A percentile compares a stretch with the other conserved stretches of the same genome.
Conservation (phyloP, 1,140 invertebrate species). For the Araneus ventricosus region DNA sequence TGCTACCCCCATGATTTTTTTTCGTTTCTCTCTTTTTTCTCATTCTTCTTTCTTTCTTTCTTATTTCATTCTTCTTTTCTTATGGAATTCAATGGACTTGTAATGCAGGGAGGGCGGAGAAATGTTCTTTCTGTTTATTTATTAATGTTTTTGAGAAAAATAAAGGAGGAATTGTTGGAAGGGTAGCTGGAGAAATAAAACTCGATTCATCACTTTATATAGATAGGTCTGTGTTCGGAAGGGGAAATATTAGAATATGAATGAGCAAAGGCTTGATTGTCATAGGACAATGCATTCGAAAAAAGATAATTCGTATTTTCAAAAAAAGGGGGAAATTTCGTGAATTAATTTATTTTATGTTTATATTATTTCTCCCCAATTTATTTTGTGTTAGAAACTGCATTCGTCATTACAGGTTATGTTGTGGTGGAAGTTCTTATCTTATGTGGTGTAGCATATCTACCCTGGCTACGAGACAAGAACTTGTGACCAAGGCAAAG, state of each 20-base stretch:
- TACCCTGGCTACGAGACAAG: too few relatives aligned
- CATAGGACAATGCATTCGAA: not conserved
- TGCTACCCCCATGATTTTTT: constrained; percentile 26
- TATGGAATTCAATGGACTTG: constrained; percentile 33
- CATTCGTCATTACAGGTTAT: too few relatives aligned
- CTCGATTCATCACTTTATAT: not conserved
- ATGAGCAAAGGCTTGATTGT: not conserved
- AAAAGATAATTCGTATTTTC: not conserved
- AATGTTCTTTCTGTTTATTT: constrained; percentile 45
- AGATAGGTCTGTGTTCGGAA: not conserved
- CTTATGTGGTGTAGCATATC: too few relatives aligned
- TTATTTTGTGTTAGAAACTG: too few relatives aligned
- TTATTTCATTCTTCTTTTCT: not conserved
- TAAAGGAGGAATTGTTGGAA: not conserved
- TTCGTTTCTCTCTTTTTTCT: not conserved
- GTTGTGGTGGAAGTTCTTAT: too few relatives aligned
- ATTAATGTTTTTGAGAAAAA: constrained; percentile 49
- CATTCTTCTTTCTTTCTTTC: not conserved
- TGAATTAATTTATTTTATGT: not conserved
- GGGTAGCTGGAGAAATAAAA: constrained; percentile 3
- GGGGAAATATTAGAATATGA: constrained; percentile 21
- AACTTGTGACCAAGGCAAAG: too few relatives aligned
- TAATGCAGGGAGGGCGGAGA: constrained; percentile 14
- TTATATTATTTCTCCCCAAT: too few relatives aligned
- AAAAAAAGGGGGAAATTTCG: not conserved